These are phyloP conservation scores for Dryomyza anilis DNA, from an alignment of 2,888 invertebrate genomes.

Conservation along the genomic window DNA sequence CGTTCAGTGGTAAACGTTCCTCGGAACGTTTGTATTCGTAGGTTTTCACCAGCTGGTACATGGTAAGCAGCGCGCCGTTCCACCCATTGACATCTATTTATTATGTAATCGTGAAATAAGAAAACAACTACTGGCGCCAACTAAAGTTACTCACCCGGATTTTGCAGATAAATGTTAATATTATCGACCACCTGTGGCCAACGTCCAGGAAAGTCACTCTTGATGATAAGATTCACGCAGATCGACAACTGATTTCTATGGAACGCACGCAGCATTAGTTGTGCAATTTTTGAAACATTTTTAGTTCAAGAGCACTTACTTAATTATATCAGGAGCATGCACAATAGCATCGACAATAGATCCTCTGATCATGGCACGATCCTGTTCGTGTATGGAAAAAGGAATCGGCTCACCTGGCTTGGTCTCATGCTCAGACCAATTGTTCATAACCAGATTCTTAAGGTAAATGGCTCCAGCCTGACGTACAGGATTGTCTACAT, in stretches of 20 bases:
- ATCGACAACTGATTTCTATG: constrained; percentile 84
- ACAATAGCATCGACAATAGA: constrained; percentile 95
- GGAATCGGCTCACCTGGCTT: constrained; percentile 75
- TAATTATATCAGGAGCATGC: constrained; percentile 87
- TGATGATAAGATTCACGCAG: constrained; percentile 91
- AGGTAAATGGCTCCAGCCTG: constrained; percentile 97
- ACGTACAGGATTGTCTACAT: constrained; percentile 87
- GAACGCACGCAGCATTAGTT: background rate
- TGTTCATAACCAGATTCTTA: constrained; percentile 88
- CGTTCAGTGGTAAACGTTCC: constrained; percentile 86
- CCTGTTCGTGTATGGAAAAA: constrained; percentile 94
- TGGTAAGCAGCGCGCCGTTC: constrained; percentile 88
- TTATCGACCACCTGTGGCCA: constrained; percentile 97
- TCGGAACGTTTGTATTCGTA: constrained; percentile 89
- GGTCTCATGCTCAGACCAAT: constrained; percentile 85
- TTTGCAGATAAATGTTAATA: constrained; percentile 89
- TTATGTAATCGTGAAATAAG: background rate
- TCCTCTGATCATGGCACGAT: constrained; percentile 89
- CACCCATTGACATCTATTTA: constrained; percentile 74
- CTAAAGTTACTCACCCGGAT: constrained; percentile 63
- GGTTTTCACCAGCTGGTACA: constrained; percentile 94
- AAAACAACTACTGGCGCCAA: background rate
- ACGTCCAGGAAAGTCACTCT: constrained; percentile 91
- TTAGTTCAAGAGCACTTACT: constrained; percentile 55
- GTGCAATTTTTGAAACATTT: background rate